Percentiles rank a stretch among this genome's conserved stretches.
Conservation (phyloP, 2,797 vertebrate species). For the Enteromius viviparus region DNA sequence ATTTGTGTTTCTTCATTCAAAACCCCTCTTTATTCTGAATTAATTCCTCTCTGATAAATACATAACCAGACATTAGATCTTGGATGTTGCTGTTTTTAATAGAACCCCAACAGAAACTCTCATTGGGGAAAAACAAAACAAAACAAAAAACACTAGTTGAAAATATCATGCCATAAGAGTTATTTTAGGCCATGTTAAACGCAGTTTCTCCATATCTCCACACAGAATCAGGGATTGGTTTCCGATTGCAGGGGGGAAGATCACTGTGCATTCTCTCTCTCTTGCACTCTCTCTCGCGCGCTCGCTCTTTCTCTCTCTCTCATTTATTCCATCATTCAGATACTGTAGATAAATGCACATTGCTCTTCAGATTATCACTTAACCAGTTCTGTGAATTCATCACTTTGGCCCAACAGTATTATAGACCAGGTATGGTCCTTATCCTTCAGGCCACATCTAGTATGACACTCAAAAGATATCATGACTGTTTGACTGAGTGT, state of each 20-base stretch:
- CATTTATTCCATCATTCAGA: constrained; percentile 24
- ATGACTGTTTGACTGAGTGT: neutral
- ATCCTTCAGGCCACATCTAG: neutral
- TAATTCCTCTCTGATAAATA: constrained; percentile 1
- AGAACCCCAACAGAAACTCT: constrained; percentile 5
- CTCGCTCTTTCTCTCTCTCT: neutral
- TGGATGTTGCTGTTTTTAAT: constrained; percentile 11
- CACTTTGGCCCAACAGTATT: neutral
- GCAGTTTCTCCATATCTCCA: constrained; percentile 65
- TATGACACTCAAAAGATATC: neutral
- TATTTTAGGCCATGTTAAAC: constrained; percentile 61
- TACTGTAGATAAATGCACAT: constrained; percentile 19
- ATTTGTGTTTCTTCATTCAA: constrained; percentile 35
- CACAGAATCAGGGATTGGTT: constrained; percentile 73
- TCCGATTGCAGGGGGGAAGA: constrained; percentile 66
- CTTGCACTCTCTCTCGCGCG: neutral
- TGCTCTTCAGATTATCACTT: constrained; percentile 17
- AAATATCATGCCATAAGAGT: constrained; percentile 45
- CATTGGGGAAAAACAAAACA: neutral
- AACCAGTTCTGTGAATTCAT: constrained; percentile 4
- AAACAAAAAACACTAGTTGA: neutral
- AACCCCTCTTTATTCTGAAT: constrained; percentile 17
- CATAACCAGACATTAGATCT: neutral
- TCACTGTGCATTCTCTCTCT: constrained; percentile 43
- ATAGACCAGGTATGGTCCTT: constrained; percentile 3